phyloP scores from a whole-genome alignment of 2,797 vertebrate genomes.

The Melanotaenia parkinsoni region DNA sequence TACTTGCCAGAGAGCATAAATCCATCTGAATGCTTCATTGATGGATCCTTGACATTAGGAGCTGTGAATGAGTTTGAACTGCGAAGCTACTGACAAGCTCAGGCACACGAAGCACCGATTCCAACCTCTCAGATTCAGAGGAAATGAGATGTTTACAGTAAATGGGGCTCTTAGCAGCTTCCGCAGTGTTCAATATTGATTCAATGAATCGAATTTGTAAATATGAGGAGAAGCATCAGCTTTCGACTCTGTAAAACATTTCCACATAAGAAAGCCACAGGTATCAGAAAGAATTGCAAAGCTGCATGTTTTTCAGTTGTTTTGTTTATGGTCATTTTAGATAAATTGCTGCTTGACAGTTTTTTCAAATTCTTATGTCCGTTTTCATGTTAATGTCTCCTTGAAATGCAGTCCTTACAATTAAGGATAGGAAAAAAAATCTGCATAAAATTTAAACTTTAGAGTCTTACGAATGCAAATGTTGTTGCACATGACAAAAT shows the following conservation, averaged over 20 bases:
- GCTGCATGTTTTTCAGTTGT: conserved; percentile 2
- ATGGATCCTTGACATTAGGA: conserved; percentile 53
- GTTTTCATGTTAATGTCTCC: conserved; percentile 14
- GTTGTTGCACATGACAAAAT: conserved; percentile 5
- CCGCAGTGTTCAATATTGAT: conserved; percentile 79
- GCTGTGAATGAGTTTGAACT: conserved; percentile 49
- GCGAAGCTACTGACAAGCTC: conserved; percentile 60
- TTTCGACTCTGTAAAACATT: conserved; percentile 56
- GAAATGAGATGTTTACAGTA: conserved; percentile 82
- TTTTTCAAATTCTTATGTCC: conserved; percentile 6
- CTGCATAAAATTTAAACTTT: conserved; percentile 3
- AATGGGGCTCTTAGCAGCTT: conserved; percentile 76
- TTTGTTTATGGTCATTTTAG: background rate
- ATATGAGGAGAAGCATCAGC: conserved; percentile 67
- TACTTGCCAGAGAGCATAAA: conserved; percentile 72
- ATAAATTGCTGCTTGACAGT: conserved; percentile 5
- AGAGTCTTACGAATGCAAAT: conserved; percentile 19
- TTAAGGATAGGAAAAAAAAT: background rate
- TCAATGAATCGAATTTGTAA: conserved; percentile 82
- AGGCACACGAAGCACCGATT: conserved; percentile 64
- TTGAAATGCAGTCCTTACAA: background rate
- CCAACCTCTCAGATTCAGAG: conserved; percentile 61
- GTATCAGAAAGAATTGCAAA: conserved; percentile 26
- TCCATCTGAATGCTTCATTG: conserved; percentile 73
- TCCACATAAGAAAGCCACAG: conserved; percentile 55